Percentiles rank a stretch among this genome's conserved stretches.
Evolutionary conservation across 2,888 invertebrate species (phyloP).

Genomic region (Esperia sulphurella): DNA sequence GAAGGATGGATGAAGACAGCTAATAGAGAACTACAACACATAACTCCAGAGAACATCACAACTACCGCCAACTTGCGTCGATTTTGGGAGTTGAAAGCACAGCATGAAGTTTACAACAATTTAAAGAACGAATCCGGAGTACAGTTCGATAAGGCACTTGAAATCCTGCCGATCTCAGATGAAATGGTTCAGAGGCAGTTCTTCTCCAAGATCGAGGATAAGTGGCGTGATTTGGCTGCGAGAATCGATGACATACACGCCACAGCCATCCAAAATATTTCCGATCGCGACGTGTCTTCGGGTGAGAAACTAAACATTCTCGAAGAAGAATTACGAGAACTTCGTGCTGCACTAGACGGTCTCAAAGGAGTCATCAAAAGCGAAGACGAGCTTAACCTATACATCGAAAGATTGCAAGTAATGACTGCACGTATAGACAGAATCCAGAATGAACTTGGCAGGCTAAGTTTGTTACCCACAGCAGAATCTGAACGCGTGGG

Average conservation of each 20-base stretch:
- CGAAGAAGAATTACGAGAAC: slow-evolving; percentile 87
- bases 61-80: slow-evolving; percentile 86
- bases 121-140: slow-evolving; percentile 85
- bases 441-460: slow-evolving; percentile 89
- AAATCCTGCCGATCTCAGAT: slow-evolving; percentile 89
- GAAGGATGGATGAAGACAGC: slow-evolving; percentile 88
- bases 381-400: slow-evolving; percentile 89
- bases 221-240: slow-evolving; percentile 84
- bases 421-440: slow-evolving; percentile 86
- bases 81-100: slow-evolving; percentile 94
- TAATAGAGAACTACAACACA: slow-evolving; percentile 83
- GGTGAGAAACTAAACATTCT: slow-evolving; percentile 86
- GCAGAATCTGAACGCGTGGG: slow-evolving; percentile 89
- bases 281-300: slow-evolving; percentile 85
- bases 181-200: slow-evolving; percentile 90
- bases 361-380: slow-evolving; percentile 89
- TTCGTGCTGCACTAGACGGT: slow-evolving; percentile 83
- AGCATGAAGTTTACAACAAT: slow-evolving; percentile 90
- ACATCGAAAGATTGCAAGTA: slow-evolving; percentile 89
- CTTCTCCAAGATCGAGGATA: slow-evolving; percentile 87
- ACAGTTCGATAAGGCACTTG: slow-evolving; percentile 87
- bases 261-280: slow-evolving; percentile 84
- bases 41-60: slow-evolving; percentile 82
- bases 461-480: slow-evolving; percentile 85
- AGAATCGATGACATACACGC: slow-evolving; percentile 83